Base-by-base conservation (phyloP, 2,888 invertebrate genomes). In the Acanthosepion pharaonis region DNA sequence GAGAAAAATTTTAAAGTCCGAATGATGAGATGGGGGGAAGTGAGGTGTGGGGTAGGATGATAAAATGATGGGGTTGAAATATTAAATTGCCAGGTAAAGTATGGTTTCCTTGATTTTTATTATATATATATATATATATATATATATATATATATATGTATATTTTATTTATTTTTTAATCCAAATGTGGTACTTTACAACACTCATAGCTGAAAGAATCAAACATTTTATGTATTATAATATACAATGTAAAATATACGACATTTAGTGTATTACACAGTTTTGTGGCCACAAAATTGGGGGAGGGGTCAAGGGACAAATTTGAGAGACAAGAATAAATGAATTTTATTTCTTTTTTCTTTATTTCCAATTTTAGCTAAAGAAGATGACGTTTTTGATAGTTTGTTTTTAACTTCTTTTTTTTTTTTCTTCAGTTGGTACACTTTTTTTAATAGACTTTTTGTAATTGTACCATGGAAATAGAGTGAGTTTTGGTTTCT, bases 371-470 rank as follows among this genome's bases (percentile, higher is more conserved):
- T 78, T 78, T 33, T 78, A 78, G 78, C 78, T n/a, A 78, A 78
- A 78, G 78, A 78, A 78, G 78, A 78, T 78, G 78, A 11, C 78
- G 78, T 78, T 78, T 78, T 78, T 78, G n/a, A 78, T 78, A n/a
- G n/a, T n/a, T 33, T 78, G n/a, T 78, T 78, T 78, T n/a, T 0
- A 78, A n/a, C 23, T 23, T 59, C 23, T 55, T 55, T 55, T 55
- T 55, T 64, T 64, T 64, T 64, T 28, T 64, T 64, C 28, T 28
- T n/a, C 11, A n/a, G n/a, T 78, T 78, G n/a, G n/a, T n/a, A 78
- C 78, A n/a, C n/a, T 78, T 78, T 78, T 0, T 59, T 59, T 23
- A 59, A 55, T 78, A 78, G n/a, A 11, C 15, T n/a, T n/a, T n/a
- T 78, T 78, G 78, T 18, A 78, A n/a, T 78, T 33, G n/a, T 78